phyloP scores from a whole-genome alignment of 2,797 vertebrate genomes.

The Falco rusticolus region DNA sequence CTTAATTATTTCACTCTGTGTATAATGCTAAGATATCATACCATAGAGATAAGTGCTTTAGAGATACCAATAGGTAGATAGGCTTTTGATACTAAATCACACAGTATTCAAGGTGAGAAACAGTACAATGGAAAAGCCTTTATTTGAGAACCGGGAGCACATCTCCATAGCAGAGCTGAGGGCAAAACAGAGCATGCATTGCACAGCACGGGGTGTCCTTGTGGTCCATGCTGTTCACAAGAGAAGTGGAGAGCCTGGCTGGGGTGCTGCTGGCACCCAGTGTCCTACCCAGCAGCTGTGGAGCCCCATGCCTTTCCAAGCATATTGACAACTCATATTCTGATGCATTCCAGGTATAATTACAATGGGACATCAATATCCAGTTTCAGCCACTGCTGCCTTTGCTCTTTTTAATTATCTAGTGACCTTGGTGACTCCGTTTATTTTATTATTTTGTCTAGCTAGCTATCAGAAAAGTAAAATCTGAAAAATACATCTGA shows the following conservation, averaged over 20 bases:
- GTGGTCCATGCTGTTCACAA: not conserved
- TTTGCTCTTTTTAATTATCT: not conserved
- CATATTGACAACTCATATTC: not conserved
- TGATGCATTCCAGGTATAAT: not conserved
- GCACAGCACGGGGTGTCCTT: accelerated
- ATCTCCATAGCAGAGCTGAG: not conserved
- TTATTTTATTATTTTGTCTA: constrained; percentile 7
- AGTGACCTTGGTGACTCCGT: not conserved
- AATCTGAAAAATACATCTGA: not conserved
- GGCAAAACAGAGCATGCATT: not conserved
- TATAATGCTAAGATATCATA: not conserved
- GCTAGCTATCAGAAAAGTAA: not conserved
- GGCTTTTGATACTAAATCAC: not conserved
- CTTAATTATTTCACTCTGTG: not conserved
- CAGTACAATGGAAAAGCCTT: not conserved
- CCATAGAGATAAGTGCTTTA: not conserved
- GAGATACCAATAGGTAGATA: not conserved
- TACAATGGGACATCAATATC: not conserved
- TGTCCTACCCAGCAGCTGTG: not conserved
- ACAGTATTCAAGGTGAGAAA: not conserved
- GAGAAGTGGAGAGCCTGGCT: not conserved
- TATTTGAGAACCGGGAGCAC: not conserved
- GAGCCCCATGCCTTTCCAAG: not conserved
- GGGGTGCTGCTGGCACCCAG: not conserved
- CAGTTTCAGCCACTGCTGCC: not conserved